phyloP scores from a whole-genome alignment of 2,888 invertebrate genomes.

The Lepidonotus clava region DNA sequence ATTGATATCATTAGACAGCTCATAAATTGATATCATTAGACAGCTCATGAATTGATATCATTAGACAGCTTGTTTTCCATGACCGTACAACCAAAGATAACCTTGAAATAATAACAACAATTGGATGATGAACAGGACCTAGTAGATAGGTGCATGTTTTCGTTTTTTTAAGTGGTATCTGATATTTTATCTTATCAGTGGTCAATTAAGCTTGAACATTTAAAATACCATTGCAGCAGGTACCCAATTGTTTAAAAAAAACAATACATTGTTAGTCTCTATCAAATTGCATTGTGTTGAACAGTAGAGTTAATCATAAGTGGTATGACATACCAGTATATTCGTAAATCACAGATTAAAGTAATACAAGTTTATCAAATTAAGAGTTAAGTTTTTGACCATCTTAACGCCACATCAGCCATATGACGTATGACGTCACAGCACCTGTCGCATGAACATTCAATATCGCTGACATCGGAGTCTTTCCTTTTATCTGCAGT shows the following conservation, averaged over 20 bases:
- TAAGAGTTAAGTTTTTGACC: background rate
- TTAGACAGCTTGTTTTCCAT: too few species aligned
- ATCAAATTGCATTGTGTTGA: conserved; percentile 23
- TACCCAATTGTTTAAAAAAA: background rate
- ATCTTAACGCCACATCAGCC: conserved; percentile 28
- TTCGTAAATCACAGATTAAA: conserved; percentile 37
- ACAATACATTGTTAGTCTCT: background rate
- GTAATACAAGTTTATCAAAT: conserved; percentile 33
- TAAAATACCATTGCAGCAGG: conserved; percentile 6
- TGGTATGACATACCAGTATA: conserved; percentile 34
- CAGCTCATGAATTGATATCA: too few species aligned
- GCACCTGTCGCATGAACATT: conserved; percentile 18
- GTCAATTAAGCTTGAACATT: conserved; percentile 15
- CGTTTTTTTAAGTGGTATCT: too few species aligned
- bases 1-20: too few species aligned
- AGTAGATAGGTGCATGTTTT: too few species aligned
- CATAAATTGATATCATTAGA: too few species aligned
- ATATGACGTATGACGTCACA: conserved; percentile 28
- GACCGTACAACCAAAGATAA: too few species aligned
- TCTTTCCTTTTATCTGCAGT: too few species aligned
- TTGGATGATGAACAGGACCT: too few species aligned
- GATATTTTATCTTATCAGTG: too few species aligned
- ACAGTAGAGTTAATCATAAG: conserved; percentile 20
- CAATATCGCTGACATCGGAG: too few species aligned
- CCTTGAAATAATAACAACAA: too few species aligned